These are phyloP conservation scores for Rynchops niger DNA, from an alignment of 2,113 vertebrate species.

Conservation along the genomic window DNA sequence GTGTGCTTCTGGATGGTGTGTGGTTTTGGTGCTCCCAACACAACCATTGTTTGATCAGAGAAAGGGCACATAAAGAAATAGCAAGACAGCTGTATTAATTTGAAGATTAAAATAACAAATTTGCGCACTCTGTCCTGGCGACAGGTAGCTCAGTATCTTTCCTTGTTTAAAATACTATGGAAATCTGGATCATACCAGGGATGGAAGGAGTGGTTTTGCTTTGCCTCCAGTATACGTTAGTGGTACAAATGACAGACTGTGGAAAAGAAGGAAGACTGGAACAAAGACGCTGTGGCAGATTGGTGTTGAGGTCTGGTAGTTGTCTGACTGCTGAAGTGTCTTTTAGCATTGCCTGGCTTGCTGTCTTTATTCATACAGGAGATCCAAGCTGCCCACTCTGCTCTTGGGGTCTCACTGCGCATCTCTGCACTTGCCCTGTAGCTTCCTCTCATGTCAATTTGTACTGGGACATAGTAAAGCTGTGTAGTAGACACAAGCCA, in stretches of 20 bases:
- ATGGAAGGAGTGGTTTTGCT: background rate
- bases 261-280: background rate
- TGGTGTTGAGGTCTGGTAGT: background rate
- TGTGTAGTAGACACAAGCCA: background rate
- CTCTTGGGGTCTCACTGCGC: background rate
- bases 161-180: background rate
- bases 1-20: background rate
- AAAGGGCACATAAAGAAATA: background rate
- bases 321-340: background rate
- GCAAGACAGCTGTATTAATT: background rate
- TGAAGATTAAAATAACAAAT: background rate
- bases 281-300: background rate
- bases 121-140: background rate
- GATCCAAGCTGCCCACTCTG: background rate
- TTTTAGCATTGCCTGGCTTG: background rate
- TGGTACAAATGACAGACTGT: fast-evolving
- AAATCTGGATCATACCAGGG: background rate
- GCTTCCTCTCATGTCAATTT: background rate
- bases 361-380: background rate
- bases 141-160: background rate
- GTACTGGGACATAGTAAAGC: background rate
- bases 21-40: background rate
- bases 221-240: background rate
- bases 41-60: background rate
- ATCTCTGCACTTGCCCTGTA: background rate